Base-by-base conservation (phyloP, 2,113 vertebrate species). In the Dicentrarchus labrax region DNA sequence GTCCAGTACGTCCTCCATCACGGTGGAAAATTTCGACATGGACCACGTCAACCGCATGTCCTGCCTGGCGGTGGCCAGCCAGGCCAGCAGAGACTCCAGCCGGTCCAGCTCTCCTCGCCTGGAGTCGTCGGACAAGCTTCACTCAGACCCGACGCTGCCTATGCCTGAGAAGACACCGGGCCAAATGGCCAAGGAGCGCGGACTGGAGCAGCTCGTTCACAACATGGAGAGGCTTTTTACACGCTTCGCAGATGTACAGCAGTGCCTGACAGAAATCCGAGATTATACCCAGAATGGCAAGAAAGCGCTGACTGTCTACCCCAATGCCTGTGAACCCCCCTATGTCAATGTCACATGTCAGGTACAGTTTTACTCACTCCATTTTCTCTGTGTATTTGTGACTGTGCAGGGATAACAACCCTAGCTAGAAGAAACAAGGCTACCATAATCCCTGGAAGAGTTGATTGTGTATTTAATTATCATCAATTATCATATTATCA, bases 261-360 rank as follows among this genome's bases (percentile, higher is more conserved):
- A 88, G 54, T 94, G 90, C 75, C 86, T 99, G 82, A 92, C 88
- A 8, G 96, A 98, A 72, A 95, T 99, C 84, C 94, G 85, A 50
- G 96, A 96, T 78, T 94, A 95, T 38, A 84, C 96, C 0, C 97
- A 94, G 59, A 95, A 96, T 16, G 96, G 94, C 43, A 97, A 94
- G 91, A 97, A 94, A 84, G 62, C 65, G 13, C 72, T 75, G 65
- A 82, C 88, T 2, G 72, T 30, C 0, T 99, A 99, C 39, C 97
- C 98, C 0, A 92, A 84, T 17, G 94, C 92, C 41, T 91, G 83
- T 60, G 96, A 99, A 0, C 96, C 96, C 0, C 93, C 97, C 4
- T 99, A 96, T 38, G 83, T 98, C 88, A 96, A 96, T 67, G 84
- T 99, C 89, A 95, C 94, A 41, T 98, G 91, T 84, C 98, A 99